Percentiles rank a stretch among this genome's conserved stretches.
Evolutionary conservation across 2,113 vertebrate genomes (phyloP).

Genomic region (Cebidichthys violaceus): DNA sequence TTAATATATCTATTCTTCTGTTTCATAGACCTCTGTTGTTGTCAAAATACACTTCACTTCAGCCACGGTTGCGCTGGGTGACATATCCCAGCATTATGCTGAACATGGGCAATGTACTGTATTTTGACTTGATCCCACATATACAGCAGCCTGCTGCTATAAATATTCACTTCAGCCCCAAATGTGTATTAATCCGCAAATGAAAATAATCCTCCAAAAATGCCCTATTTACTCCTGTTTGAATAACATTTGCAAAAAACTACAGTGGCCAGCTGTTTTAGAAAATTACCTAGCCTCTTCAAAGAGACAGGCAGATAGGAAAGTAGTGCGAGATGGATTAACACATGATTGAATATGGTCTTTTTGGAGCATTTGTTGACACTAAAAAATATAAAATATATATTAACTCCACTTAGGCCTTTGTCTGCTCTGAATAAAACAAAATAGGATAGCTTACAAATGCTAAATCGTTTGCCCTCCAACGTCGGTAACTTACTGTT

Average conservation of each 20-base stretch:
- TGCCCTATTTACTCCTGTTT: neutral
- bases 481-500: neutral
- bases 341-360: neutral
- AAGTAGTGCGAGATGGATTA: neutral
- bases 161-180: neutral
- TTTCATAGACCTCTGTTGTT: neutral
- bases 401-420: neutral
- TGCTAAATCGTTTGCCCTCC: neutral
- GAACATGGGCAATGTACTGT: neutral
- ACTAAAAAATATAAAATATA: neutral
- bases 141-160: neutral
- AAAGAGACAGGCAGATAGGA: neutral
- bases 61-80: neutral
- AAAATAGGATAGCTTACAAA: neutral
- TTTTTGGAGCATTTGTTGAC: neutral
- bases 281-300: neutral
- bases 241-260: neutral
- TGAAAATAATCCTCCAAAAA: conserved; percentile 2
- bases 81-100: neutral
- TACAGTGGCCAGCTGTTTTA: neutral
- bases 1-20: neutral
- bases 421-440: neutral
- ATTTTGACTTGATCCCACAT: neutral
- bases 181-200: neutral
- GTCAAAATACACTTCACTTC: neutral